Evolutionary conservation across 2,888 invertebrate species (phyloP).

Genomic region (Panzeria rudis): DNA sequence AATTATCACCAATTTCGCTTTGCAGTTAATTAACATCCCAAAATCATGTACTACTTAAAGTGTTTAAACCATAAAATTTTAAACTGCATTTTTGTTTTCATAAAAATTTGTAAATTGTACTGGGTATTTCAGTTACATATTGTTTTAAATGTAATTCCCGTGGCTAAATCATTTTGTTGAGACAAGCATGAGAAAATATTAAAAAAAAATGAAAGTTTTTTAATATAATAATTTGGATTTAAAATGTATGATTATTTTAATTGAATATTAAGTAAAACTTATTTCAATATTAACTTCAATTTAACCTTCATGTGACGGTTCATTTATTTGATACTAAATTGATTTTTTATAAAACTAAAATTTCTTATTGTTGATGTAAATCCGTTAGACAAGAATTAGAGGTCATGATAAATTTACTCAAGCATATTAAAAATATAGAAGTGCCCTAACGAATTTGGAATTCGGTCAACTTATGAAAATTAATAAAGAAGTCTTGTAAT

Average conservation of each 20-base stretch:
- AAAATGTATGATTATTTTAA: background rate
- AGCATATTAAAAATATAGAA: too few species aligned
- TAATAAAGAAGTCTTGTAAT: too few species aligned
- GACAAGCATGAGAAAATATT: background rate
- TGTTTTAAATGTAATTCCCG: background rate
- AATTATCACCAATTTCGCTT: too few species aligned
- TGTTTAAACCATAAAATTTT: too few species aligned
- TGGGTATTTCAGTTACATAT: background rate
- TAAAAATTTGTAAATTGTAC: background rate
- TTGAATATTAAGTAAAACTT: background rate
- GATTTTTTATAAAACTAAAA: background rate
- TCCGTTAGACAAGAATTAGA: background rate
- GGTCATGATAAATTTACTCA: background rate
- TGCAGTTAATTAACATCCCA: too few species aligned
- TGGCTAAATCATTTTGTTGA: background rate
- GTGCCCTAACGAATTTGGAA: too few species aligned
- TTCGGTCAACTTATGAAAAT: too few species aligned
- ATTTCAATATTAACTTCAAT: background rate
- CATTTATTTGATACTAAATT: background rate
- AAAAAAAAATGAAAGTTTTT: conserved; percentile 6
- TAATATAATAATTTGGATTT: background rate
- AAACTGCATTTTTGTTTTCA: background rate
- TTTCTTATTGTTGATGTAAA: background rate
- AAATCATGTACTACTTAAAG: too few species aligned
- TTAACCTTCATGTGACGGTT: background rate